These are phyloP conservation scores for Hyalella azteca DNA, from an alignment of 2,888 invertebrate species.

Conservation along the genomic window DNA sequence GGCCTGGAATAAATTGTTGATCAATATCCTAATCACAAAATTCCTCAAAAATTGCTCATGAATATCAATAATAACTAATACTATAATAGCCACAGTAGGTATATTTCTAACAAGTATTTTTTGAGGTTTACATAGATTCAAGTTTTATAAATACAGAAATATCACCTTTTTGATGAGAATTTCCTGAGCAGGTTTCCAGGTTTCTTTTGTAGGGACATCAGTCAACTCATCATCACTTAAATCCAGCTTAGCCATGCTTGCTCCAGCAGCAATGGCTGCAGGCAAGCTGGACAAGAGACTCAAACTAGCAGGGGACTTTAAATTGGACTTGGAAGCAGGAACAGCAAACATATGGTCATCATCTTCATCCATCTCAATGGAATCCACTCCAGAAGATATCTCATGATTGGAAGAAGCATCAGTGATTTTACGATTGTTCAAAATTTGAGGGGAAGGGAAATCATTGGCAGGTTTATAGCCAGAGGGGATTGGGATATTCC, in stretches of 20 bases:
- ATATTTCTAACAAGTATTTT: too few species aligned
- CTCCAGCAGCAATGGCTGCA: slow-evolving; percentile 11
- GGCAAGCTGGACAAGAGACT: slow-evolving; percentile 38
- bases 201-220: slow-evolving; percentile 53
- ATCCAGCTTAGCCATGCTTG: not conserved
- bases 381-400: not conserved
- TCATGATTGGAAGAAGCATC: not conserved
- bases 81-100: not conserved
- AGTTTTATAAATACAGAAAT: too few species aligned
- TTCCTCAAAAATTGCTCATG: not conserved
- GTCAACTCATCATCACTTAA: slow-evolving; percentile 43
- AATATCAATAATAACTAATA: not conserved
- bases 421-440: not conserved
- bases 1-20: not conserved
- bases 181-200: slow-evolving; percentile 46
- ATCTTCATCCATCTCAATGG: slow-evolving; percentile 20
- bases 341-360: slow-evolving; percentile 1
- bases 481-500: not conserved
- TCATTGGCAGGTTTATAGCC: not conserved
- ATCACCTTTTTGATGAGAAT: slow-evolving; percentile 4
- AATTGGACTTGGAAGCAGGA: not conserved
- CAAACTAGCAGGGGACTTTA: not conserved
- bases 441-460: not conserved
- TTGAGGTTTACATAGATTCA: too few species aligned
- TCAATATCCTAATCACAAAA: not conserved